Evolutionary conservation across 2,797 vertebrate species (phyloP).

Genomic region (Darevskia nairensis): DNA sequence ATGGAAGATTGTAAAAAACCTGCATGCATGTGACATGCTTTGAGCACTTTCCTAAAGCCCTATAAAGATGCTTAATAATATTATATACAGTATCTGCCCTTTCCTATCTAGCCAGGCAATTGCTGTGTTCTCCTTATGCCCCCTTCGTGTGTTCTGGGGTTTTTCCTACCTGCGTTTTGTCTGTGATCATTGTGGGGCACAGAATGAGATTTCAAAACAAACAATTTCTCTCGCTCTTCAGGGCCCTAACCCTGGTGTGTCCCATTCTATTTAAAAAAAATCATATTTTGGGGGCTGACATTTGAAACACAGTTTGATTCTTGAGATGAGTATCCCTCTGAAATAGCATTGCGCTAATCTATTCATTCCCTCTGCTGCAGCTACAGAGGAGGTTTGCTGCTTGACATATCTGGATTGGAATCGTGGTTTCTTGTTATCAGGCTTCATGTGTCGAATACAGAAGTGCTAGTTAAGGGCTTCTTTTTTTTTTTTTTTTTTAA

Average conservation of each 20-base stretch:
- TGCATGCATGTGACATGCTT: not conserved
- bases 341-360: constrained; percentile 21
- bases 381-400: not conserved
- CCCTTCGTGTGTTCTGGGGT: not conserved
- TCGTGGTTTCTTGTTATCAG: not conserved
- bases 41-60: not conserved
- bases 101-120: not conserved
- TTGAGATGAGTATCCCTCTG: constrained; percentile 7
- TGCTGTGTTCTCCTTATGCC: constrained; percentile 21
- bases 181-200: not conserved
- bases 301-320: constrained; percentile 28
- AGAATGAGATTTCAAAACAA: constrained; percentile 14
- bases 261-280: constrained; percentile 32
- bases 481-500: too few species aligned
- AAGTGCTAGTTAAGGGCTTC: not conserved
- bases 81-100: too few species aligned
- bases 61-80: not conserved
- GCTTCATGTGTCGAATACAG: not conserved
- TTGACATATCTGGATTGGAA: constrained; percentile 4
- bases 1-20: not conserved
- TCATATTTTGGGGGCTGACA: constrained; percentile 27
- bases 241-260: constrained; percentile 14
- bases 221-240: constrained; percentile 10
- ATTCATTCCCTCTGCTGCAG: constrained; percentile 19
- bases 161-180: not conserved